Conservation (phyloP, 2,113 vertebrate species). For the Neotragus moschatus region DNA sequence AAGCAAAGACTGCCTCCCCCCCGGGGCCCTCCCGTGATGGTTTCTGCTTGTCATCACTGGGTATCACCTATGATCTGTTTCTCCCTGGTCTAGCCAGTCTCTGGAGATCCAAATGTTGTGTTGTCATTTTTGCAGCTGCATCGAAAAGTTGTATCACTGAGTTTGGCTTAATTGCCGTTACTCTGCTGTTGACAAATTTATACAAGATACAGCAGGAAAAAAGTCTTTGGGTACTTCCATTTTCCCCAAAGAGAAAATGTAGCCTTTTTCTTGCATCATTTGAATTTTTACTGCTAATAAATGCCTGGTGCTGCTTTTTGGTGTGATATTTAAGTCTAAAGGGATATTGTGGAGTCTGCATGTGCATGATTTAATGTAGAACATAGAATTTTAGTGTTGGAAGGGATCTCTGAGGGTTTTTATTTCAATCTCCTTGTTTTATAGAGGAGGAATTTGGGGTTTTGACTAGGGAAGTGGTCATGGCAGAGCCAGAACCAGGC, state of each 20-base stretch:
- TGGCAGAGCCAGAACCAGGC: neutral
- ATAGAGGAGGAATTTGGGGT: neutral
- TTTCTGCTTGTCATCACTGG: neutral
- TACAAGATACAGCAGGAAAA: neutral
- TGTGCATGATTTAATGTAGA: slow-evolving; percentile 56
- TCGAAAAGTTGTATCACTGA: slow-evolving; percentile 40
- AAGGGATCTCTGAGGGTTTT: neutral
- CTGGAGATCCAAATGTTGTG: neutral
- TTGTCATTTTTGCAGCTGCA: slow-evolving; percentile 12
- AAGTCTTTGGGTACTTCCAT: neutral
- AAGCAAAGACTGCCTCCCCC: neutral
- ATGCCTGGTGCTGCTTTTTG: slow-evolving; percentile 32
- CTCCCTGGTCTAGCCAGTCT: neutral
- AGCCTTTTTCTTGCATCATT: slow-evolving; percentile 33
- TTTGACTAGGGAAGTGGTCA: neutral
- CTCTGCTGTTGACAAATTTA: slow-evolving; percentile 40
- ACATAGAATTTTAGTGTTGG: slow-evolving; percentile 29
- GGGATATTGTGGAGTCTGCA: neutral
- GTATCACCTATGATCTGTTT: neutral
- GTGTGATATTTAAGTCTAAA: slow-evolving; percentile 59
- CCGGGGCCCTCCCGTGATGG: neutral
- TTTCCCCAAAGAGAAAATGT: slow-evolving; percentile 43
- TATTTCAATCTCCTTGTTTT: slow-evolving; percentile 15
- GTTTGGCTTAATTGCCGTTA: slow-evolving; percentile 52
- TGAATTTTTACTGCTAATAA: slow-evolving; percentile 60